phyloP scores from a whole-genome alignment of 2,797 vertebrate genomes.

The Onychomys leucogaster region DNA sequence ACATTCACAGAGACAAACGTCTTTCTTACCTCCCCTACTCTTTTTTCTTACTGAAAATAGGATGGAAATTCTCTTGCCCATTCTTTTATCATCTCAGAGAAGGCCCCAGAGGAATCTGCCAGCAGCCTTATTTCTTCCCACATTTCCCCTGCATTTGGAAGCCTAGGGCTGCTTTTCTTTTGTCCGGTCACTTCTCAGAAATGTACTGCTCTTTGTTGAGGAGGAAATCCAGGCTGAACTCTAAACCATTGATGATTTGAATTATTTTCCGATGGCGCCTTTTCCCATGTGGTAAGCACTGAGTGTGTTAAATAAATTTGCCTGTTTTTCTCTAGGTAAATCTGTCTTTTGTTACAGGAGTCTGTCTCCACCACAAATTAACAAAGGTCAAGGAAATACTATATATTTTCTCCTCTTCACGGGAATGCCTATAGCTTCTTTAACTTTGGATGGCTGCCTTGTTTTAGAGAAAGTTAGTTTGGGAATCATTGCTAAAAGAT shows the following conservation, averaged over 20 bases:
- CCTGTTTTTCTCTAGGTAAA: slow-evolving; percentile 19
- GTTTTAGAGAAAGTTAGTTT: slow-evolving; percentile 38
- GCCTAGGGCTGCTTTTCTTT: not conserved
- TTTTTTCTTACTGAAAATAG: not conserved
- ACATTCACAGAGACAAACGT: not conserved
- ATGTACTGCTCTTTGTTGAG: slow-evolving; percentile 11
- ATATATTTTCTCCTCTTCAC: not conserved
- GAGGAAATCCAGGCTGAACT: not conserved
- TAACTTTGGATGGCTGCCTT: slow-evolving; percentile 35
- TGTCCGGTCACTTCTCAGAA: not conserved
- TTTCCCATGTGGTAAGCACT: not conserved
- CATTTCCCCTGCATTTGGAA: not conserved
- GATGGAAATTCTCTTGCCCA: not conserved
- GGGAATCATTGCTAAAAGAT: not conserved
- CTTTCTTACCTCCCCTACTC: not conserved
- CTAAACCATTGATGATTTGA: not conserved
- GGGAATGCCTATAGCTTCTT: slow-evolving; percentile 14
- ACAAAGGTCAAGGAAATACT: not conserved
- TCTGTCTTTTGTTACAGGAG: not conserved
- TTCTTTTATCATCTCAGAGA: not conserved
- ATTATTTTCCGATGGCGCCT: not conserved
- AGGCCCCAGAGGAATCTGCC: not conserved
- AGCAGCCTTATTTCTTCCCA: not conserved
- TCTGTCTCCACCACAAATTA: not conserved
- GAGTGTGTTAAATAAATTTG: not conserved